Conservation (phyloP, 2,113 vertebrate species). For the Microtus ochrogaster region DNA sequence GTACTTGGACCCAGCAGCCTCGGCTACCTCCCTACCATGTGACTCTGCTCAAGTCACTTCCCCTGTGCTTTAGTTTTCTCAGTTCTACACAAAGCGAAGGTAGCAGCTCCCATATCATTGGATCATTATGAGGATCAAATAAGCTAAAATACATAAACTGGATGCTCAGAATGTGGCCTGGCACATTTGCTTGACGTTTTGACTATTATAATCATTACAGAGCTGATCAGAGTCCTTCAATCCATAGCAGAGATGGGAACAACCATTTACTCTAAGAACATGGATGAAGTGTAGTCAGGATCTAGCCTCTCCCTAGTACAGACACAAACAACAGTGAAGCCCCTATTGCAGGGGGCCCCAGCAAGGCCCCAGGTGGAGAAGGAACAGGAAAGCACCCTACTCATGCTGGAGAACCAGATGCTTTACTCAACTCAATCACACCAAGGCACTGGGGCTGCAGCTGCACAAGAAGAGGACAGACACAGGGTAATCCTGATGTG, state of each 20-base stretch:
- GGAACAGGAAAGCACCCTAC: neutral
- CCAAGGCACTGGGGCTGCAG: neutral
- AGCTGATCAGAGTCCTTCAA: neutral
- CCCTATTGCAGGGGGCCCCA: neutral
- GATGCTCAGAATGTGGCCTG: neutral
- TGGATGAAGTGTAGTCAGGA: neutral
- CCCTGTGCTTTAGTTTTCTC: neutral
- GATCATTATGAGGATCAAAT: neutral
- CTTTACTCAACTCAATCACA: constrained; percentile 35
- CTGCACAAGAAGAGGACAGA: neutral
- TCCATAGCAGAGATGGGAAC: neutral
- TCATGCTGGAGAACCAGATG: neutral
- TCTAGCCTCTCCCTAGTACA: neutral
- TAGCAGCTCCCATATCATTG: neutral
- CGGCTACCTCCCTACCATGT: neutral
- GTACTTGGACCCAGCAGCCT: neutral
- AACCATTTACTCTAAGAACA: neutral
- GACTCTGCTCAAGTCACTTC: neutral
- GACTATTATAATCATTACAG: neutral
- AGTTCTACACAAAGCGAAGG: neutral
- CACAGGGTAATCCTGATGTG: neutral
- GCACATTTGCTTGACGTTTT: neutral
- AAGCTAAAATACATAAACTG: neutral
- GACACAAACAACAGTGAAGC: neutral
- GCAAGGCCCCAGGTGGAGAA: neutral